phyloP scores from a whole-genome alignment of 2,113 vertebrate species.

The Dipodomys ordii region DNA sequence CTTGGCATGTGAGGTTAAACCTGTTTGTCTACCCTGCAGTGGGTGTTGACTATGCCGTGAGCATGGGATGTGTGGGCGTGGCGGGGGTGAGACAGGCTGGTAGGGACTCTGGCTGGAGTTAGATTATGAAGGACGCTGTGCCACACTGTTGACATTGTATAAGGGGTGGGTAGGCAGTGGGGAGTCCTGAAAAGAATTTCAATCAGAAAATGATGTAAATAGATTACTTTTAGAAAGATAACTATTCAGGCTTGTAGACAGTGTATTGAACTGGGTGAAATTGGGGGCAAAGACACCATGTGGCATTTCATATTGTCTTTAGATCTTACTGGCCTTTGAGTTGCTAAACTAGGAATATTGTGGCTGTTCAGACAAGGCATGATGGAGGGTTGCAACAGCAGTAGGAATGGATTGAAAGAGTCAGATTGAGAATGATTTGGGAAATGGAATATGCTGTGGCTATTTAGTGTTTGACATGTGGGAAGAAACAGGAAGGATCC shows the following conservation, averaged over 20 bases:
- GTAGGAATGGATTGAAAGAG: not conserved
- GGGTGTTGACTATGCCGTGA: conserved; percentile 36
- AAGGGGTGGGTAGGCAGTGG: not conserved
- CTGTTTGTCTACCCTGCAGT: conserved; percentile 60
- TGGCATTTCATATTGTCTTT: not conserved
- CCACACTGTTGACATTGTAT: conserved; percentile 6
- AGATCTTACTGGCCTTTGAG: conserved; percentile 21
- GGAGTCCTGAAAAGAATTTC: not conserved
- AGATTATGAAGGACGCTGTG: not conserved
- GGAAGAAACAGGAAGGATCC: conserved; percentile 12
- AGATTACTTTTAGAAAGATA: conserved; percentile 41
- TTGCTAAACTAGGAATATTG: conserved; percentile 28
- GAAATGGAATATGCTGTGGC: not conserved
- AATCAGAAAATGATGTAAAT: conserved; percentile 20
- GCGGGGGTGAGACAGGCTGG: conserved; percentile 36
- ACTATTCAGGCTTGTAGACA: not conserved
- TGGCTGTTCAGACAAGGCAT: not conserved
- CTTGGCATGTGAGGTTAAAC: conserved; percentile 62
- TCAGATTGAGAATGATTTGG: not conserved
- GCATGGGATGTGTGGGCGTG: conserved; percentile 66
- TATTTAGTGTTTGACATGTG: not conserved
- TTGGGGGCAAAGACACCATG: not conserved
- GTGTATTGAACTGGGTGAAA: conserved; percentile 33
- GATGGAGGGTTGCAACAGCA: not conserved
- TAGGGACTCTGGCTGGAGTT: not conserved